Evolutionary conservation across 2,888 invertebrate genomes (phyloP), one percentile per base, ranked within the genome.

Genomic region (Labia minor): DNA sequence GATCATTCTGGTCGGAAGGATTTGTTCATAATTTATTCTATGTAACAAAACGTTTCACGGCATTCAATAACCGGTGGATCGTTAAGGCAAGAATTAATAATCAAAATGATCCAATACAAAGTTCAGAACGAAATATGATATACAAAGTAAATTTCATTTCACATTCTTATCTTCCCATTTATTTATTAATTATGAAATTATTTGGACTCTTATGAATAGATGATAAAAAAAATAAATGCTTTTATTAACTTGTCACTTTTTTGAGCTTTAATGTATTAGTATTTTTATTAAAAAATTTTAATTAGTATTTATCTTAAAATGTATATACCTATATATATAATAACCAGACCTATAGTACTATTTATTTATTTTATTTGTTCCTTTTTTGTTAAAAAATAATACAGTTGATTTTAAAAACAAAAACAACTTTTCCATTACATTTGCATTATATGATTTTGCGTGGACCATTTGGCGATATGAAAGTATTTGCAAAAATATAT

Each of bases 1-100:
- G 92, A 78, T 95, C 95, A 68, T 95, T 94, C 80, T 89, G 95
- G 72, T 94, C 95, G 1, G 95, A 95, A 77, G 95, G 95, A 78
- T 95, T 92, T 78, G 89, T 95, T 70, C 92, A 95, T 78, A 92
- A 92, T 79, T 81, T 96, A 71, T 95, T 90, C 80, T 95, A 95
- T 77, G 95, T 96, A 81, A 92, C 94, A 63, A 89, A 90, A 66
- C 87, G 95, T 19, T 95, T 95, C 81, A 85, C 89, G 63, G 93
- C 95, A 65, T 93, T 95, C 81, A 90, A 89, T 75, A 87, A 90
- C 76, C 94, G 94, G 78, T 95, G 95, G 95, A 92, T 93, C 66
- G 90, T 95, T 66, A 95, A 95, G 80, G 94, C 94, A 1, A 86
- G 89, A 74, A 90, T 95, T 73, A 94, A 93, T 78, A 91, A 90